Base-by-base conservation (phyloP, 1,140 invertebrate genomes). In the Ceratina japonica region DNA sequence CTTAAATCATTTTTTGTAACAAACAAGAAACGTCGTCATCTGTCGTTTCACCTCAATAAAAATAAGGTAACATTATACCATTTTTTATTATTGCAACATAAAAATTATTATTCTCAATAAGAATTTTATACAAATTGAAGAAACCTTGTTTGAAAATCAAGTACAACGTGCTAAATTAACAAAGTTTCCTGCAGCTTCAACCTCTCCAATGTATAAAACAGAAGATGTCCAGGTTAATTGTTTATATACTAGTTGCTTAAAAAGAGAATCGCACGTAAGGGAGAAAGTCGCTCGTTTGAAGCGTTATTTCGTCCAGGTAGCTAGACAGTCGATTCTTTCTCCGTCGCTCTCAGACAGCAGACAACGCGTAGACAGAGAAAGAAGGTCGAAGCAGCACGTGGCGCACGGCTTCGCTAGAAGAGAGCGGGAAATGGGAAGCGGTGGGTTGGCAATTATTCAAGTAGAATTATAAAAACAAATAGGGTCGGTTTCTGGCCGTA, bases 401-500 rank as follows among this genome's bases (percentile, higher is more conserved):
- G 69, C 66, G 62, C 24, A 62, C 64, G 56, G 76, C 54, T 51
- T 58, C 13, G 61, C 24, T 65, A 52, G 16, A 64, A 27, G 12
- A 22, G 24, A 18, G 22, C 56, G 52, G 56, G 37, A 37, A 18
- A 13, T 12, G 20, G 37, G 58, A 27, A 54, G 59, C 49, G n/a
- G 71, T 61, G 61, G 80, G 37, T 68, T 79, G 81, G 87, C 84
- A 89, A 89, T 89, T 89, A 89, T 88, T 89, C 87, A 85, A 89
- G 83, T 84, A 82, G 87, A 89, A 89, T 89, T 87, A 89, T 89
- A 89, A 89, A 89, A 89, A 89, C 87, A 89, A 89, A 89, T 88
- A 88, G 87, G 81, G 80, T 84, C 73, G 79, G 79, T 84, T 86
- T 85, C 84, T 82, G 66, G 75, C 44, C 65, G 54, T 76, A 69